Conservation (phyloP, 1,140 invertebrate species). For the Hesperophylax magnus region DNA sequence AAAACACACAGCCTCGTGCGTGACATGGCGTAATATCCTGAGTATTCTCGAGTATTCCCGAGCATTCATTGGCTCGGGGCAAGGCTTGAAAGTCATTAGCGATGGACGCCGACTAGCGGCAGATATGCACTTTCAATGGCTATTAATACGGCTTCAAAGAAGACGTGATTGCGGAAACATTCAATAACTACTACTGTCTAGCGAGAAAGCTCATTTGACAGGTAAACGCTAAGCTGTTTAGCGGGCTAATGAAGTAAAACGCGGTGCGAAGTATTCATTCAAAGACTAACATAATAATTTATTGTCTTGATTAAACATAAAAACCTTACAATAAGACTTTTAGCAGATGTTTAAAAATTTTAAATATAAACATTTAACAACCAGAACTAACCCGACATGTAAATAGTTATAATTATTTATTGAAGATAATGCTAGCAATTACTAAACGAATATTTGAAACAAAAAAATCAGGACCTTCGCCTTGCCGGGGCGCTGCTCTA, state of each 20-base stretch:
- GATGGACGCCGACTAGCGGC: constrained; percentile 20
- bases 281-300: not conserved
- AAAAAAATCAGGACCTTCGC: no score
- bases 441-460: no score
- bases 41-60: not conserved
- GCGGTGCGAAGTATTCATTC: not conserved
- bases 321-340: no score
- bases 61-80: not conserved
- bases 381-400: no score
- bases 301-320: no score
- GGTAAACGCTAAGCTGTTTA: not conserved
- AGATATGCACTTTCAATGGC: constrained; percentile 8
- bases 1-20: constrained; percentile 13
- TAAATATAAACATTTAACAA: no score
- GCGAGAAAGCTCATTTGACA: constrained; percentile 11
- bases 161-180: constrained; percentile 8
- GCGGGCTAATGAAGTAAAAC: not conserved
- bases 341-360: no score
- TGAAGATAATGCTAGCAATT: no score
- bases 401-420: no score
- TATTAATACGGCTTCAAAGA: constrained; percentile 21
- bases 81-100: constrained; percentile 30
- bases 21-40: not conserved
- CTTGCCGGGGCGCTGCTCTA: no score
- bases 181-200: not conserved